These are phyloP conservation scores for Scaptomyza caliginosa DNA, from an alignment of 2,888 invertebrate species.

Conservation along the genomic window DNA sequence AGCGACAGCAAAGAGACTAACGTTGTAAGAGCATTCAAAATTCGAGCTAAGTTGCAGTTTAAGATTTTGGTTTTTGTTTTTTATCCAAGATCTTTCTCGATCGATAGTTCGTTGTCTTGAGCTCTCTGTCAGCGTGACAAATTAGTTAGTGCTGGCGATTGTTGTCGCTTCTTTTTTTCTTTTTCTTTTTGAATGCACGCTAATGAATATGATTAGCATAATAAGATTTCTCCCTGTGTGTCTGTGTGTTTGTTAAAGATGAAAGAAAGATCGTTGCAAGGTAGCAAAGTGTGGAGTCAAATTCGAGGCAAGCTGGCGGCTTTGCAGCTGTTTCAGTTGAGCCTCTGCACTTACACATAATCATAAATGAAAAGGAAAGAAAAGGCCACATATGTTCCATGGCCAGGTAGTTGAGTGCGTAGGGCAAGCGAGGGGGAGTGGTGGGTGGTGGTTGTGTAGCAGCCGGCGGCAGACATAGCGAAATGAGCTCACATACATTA, in stretches of 20 bases:
- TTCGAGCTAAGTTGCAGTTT: conserved; percentile 28
- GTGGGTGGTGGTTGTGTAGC: not conserved
- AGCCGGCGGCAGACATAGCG: conserved; percentile 30
- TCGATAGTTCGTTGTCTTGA: conserved; percentile 35
- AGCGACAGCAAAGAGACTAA: too few relatives aligned
- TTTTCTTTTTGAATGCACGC: conserved; percentile 33
- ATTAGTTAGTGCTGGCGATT: conserved; percentile 44
- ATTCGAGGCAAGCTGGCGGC: conserved; percentile 10
- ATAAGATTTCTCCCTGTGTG: conserved; percentile 47
- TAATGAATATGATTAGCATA: conserved; percentile 78
- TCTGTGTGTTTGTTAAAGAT: not conserved
- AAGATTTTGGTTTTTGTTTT: conserved; percentile 1
- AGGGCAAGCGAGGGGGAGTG: not conserved
- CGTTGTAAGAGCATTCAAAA: conserved; percentile 9
- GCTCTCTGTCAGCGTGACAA: conserved; percentile 64
- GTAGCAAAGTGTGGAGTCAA: not conserved
- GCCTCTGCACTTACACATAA: conserved; percentile 68
- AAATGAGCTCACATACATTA: conserved; percentile 66
- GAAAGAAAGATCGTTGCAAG: conserved; percentile 23
- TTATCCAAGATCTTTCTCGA: conserved; percentile 43
- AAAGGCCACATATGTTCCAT: conserved; percentile 69
- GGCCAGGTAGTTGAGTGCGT: conserved; percentile 28
- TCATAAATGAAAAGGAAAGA: conserved; percentile 70
- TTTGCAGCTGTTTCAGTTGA: conserved; percentile 44
- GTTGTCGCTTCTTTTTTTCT: conserved; percentile 1